Percentiles rank a stretch among this genome's conserved stretches.
phyloP scores from a whole-genome alignment of 2,888 invertebrate species.

The Dinocampus coccinellae region DNA sequence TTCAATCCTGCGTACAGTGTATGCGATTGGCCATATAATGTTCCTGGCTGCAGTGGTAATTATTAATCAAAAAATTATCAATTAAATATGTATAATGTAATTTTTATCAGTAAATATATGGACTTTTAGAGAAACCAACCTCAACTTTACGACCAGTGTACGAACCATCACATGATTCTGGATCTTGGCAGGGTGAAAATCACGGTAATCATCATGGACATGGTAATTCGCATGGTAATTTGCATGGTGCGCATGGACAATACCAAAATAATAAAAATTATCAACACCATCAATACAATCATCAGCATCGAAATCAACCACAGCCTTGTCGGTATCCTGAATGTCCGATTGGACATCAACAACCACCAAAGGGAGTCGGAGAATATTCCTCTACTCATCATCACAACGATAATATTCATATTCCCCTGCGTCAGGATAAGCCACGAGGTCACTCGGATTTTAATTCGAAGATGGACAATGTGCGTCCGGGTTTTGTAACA shows the following conservation, averaged over 20 bases:
- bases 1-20: slow-evolving; percentile 64
- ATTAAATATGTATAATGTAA: not conserved
- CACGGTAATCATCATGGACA: not conserved
- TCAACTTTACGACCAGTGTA: too few relatives aligned
- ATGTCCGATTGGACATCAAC: not conserved
- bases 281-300: slow-evolving; percentile 38
- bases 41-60: slow-evolving; percentile 56
- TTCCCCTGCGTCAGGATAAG: slow-evolving; percentile 26
- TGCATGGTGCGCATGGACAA: slow-evolving; percentile 37
- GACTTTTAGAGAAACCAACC: slow-evolving; percentile 25
- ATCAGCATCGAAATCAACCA: slow-evolving; percentile 28
- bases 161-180: not conserved
- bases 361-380: not conserved
- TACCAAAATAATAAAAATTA: slow-evolving; percentile 10
- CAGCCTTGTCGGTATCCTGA: slow-evolving; percentile 22
- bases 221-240: slow-evolving; percentile 23
- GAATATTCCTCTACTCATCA: slow-evolving; percentile 3
- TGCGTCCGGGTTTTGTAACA: not conserved
- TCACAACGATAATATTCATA: slow-evolving; percentile 35
- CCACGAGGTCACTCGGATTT: slow-evolving; percentile 7
- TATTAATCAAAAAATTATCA: not conserved
- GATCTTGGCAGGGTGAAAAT: not conserved
- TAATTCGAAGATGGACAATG: not conserved
- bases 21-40: slow-evolving; percentile 69
- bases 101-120: not conserved